Base-by-base conservation (phyloP, 2,797 vertebrate species). In the Enteromius thamalakanensis region DNA sequence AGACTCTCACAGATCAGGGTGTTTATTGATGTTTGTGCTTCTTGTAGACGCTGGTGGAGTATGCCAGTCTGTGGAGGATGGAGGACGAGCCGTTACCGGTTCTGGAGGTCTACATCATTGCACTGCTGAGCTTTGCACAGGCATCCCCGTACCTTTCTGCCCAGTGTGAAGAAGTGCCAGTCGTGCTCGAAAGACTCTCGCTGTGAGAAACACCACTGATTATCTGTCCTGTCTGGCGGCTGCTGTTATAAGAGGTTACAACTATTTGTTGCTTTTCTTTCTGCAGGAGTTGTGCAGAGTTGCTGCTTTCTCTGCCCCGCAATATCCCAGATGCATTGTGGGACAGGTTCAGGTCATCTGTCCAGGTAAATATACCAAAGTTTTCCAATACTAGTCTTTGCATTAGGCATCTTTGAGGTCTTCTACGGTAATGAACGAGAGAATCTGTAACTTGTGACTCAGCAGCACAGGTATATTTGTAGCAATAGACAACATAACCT, bases 271-370 rank as follows among this genome's bases (percentile, higher is more conserved):
- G 15, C 23, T 19, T 32, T 2, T 45, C 37, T 34, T 64, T 6
- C 70, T 83, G 84, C 91, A 99, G 97, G 96, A 98, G 96, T 91
- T 98, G 97, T 94, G 94, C 96, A 91, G 97, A 99, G 92, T 95
- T 98, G 90, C 88, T 99, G 53, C 91, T 99, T 3, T 98, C 96
- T 62, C 86, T 98, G 84, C 95, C 95, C 84, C 90, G 93, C 71
- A 93, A 96, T 11, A 88, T 98, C 89, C 95, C 97, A 89, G 93
- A 95, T 90, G 92, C 89, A 82, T 93, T 96, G 42, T 99, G 98
- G 98, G 91, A 95, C 80, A 92, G 96, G 80, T 96, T 99, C 90
- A 96, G 95, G 91, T 91, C 93, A 60, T 95, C 96, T 87, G 95
- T 99, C 47, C 94, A 97, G 96, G 98, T 98, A 91, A 12, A 32